These are phyloP conservation scores for Lasioglossum villosulum DNA, from an alignment of 2,888 invertebrate species.

Conservation along the genomic window DNA sequence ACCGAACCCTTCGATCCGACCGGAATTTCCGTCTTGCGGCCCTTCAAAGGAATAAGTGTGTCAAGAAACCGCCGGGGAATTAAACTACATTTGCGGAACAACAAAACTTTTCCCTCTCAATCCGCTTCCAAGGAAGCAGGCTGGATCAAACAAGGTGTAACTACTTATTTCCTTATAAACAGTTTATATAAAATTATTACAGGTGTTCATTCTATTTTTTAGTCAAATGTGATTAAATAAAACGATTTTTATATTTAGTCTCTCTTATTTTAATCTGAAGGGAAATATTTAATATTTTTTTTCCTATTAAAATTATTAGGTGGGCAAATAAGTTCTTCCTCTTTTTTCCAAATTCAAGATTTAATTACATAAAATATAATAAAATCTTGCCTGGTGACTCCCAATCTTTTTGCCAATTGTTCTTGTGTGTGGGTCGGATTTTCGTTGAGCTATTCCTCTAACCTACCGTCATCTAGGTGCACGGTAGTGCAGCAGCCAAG, in stretches of 20 bases:
- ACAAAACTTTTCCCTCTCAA: background rate
- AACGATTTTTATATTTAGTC: too few relatives aligned
- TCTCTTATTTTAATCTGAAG: background rate
- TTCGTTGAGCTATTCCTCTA: too few relatives aligned
- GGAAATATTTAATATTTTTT: background rate
- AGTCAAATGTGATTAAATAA: background rate
- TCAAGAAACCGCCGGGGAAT: background rate
- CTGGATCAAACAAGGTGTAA: background rate
- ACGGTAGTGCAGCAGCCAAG: too few relatives aligned
- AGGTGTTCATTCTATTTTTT: background rate
- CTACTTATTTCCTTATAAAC: background rate
- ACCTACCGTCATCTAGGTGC: too few relatives aligned
- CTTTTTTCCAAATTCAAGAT: too few relatives aligned
- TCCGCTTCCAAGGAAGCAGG: background rate
- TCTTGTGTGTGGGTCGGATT: too few relatives aligned
- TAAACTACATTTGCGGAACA: background rate
- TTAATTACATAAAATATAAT: too few relatives aligned
- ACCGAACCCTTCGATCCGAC: constrained; percentile 28
- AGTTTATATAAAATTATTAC: background rate
- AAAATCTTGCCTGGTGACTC: too few relatives aligned
- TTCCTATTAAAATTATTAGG: too few relatives aligned
- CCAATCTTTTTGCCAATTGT: too few relatives aligned
- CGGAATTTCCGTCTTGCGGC: background rate
- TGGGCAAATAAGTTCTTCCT: too few relatives aligned
- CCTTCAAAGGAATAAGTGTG: background rate